phyloP scores from a whole-genome alignment of 1,140 invertebrate genomes.

The Gryon sp. region DNA sequence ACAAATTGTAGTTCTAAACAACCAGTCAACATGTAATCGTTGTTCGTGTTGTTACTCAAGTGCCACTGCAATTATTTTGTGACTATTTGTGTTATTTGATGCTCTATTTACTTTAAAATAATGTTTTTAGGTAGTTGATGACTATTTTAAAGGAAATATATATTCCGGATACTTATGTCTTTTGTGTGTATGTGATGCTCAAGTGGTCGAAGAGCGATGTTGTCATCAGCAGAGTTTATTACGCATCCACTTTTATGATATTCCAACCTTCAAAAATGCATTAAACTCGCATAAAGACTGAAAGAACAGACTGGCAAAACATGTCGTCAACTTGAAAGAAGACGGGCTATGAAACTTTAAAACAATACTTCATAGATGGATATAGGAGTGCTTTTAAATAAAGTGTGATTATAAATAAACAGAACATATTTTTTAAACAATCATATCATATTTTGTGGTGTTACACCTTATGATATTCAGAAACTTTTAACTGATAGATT shows the following conservation, averaged over 20 bases:
- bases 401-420: conserved; percentile 40
- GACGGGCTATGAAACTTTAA: conserved; percentile 68
- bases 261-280: conserved; percentile 69
- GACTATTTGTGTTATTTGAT: no score
- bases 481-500: no score
- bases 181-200: conserved; percentile 32
- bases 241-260: conserved; percentile 67
- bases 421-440: conserved; percentile 15
- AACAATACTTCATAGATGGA: conserved; percentile 43
- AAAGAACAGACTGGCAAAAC: conserved; percentile 45
- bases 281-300: conserved; percentile 67
- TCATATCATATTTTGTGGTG: no score
- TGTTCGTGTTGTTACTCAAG: no score
- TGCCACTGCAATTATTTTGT: no score
- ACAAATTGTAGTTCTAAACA: conserved; percentile 20
- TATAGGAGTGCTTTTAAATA: conserved; percentile 33
- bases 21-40: conserved; percentile 10
- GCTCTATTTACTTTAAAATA: no score
- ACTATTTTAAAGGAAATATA: conserved; percentile 1
- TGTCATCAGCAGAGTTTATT: conserved; percentile 64
- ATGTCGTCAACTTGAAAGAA: conserved; percentile 37
- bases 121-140: conserved; percentile 8
- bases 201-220: conserved; percentile 46
- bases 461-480: no score
- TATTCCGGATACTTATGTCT: conserved; percentile 19